These are phyloP conservation scores for Thalassaphorura encarpata DNA, from an alignment of 1,140 invertebrate species.

Conservation along the genomic window DNA sequence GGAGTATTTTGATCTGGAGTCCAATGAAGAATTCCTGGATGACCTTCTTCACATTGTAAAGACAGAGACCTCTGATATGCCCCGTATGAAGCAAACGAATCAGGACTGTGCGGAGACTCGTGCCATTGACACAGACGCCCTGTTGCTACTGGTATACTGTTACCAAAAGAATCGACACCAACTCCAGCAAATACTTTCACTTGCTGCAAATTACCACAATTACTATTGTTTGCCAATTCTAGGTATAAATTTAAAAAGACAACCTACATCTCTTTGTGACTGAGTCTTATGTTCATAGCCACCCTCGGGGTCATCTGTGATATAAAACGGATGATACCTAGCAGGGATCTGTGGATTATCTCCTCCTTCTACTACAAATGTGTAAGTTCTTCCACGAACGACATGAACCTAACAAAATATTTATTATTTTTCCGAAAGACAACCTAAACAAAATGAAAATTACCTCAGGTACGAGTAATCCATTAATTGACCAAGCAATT, in stretches of 20 bases:
- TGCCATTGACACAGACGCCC: constrained; percentile 80
- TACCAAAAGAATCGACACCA: constrained; percentile 51
- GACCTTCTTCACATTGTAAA: constrained; percentile 68
- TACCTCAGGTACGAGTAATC: constrained; percentile 73
- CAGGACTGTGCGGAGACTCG: constrained; percentile 58
- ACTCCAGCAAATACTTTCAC: constrained; percentile 72
- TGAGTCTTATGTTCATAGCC: constrained; percentile 72
- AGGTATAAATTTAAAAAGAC: no score
- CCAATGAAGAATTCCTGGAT: constrained; percentile 69
- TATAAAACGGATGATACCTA: constrained; percentile 88
- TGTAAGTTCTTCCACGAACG: constrained; percentile 36
- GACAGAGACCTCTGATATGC: constrained; percentile 75
- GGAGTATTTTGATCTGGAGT: constrained; percentile 76
- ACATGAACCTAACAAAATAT: constrained; percentile 3
- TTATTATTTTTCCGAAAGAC: no score
- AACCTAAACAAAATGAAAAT: no score
- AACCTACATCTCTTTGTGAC: no score
- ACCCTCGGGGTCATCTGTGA: constrained; percentile 83
- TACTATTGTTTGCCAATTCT: no score
- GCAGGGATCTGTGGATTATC: constrained; percentile 63
- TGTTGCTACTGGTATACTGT: constrained; percentile 55
- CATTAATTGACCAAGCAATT: constrained; percentile 92
- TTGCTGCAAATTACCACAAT: constrained; percentile 44
- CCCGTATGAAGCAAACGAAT: constrained; percentile 67
- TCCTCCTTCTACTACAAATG: constrained; percentile 82